Evolutionary conservation across 2,797 vertebrate species (phyloP).

Genomic region (Falco concolor): DNA sequence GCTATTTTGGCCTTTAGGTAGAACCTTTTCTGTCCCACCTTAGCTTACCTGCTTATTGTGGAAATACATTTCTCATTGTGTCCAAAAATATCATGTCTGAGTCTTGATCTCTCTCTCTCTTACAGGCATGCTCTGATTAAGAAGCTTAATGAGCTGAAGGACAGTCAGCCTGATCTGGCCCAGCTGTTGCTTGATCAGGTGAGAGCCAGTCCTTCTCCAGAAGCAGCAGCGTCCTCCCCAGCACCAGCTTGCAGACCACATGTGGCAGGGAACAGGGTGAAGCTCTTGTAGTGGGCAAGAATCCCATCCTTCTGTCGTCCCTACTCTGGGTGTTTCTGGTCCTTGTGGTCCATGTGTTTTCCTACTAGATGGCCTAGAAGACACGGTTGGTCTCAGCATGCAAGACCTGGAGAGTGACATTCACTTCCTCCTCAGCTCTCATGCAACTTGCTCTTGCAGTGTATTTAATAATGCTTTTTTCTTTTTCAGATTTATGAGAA

Average conservation of each 20-base stretch:
- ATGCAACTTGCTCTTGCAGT: neutral
- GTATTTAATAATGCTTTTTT: neutral
- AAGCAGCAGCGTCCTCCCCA: neutral
- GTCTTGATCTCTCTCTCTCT: neutral
- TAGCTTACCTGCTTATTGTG: neutral
- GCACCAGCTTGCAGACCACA: neutral
- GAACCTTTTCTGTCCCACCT: neutral
- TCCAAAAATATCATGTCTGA: neutral
- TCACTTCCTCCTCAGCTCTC: neutral
- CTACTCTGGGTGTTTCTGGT: neutral
- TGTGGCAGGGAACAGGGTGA: neutral
- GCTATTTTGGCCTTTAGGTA: neutral
- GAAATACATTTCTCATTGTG: neutral
- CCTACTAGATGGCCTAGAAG: neutral
- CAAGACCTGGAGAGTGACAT: neutral
- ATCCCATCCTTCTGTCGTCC: neutral
- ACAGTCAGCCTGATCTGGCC: conserved; percentile 83
- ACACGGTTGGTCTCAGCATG: neutral
- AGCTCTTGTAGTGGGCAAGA: neutral
- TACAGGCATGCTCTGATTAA: conserved; percentile 88
- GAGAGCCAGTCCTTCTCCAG: neutral
- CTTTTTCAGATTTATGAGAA: conserved; percentile 90
- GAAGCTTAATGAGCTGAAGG: conserved; percentile 84
- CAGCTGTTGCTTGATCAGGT: conserved; percentile 92
- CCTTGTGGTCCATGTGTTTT: neutral